Evolutionary conservation across 2,888 invertebrate genomes (phyloP).

Genomic region (Rhamnusium bicolor): DNA sequence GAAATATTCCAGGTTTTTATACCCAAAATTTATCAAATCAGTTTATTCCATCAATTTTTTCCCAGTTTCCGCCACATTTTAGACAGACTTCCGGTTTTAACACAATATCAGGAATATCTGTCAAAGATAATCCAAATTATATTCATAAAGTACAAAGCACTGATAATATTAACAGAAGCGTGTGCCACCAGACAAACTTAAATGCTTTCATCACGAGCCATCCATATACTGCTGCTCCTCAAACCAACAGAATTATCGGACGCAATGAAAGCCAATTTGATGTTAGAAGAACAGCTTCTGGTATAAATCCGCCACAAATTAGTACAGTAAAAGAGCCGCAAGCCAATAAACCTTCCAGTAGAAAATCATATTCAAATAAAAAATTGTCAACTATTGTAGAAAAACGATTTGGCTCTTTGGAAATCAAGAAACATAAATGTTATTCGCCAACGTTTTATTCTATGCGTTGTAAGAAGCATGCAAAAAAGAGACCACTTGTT

Average conservation of each 20-base stretch:
- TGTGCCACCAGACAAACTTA: not conserved
- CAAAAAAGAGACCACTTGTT: slow-evolving; percentile 67
- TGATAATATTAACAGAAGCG: not conserved
- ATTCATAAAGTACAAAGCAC: slow-evolving; percentile 12
- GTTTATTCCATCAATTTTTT: slow-evolving; percentile 54
- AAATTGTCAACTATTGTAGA: slow-evolving; percentile 50
- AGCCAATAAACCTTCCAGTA: slow-evolving; percentile 32
- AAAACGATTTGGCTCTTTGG: slow-evolving; percentile 66
- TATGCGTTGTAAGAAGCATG: slow-evolving; percentile 69
- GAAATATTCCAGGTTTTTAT: not conserved
- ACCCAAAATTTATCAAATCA: slow-evolving; percentile 22
- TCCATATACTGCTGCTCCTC: not conserved
- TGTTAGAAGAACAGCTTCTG: slow-evolving; percentile 63
- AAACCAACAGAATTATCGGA: slow-evolving; percentile 56
- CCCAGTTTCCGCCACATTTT: slow-evolving; percentile 52
- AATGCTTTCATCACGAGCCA: not conserved
- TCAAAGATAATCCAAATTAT: not conserved
- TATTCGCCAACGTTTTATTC: slow-evolving; percentile 71
- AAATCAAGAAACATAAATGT: slow-evolving; percentile 68
- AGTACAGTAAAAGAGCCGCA: slow-evolving; percentile 16
- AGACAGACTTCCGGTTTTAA: slow-evolving; percentile 41
- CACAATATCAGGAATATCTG: slow-evolving; percentile 47
- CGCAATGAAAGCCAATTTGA: slow-evolving; percentile 62
- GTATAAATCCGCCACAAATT: slow-evolving; percentile 54
- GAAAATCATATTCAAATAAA: slow-evolving; percentile 38